These are phyloP conservation scores for Halcyon chelicuti DNA, from an alignment of 2,797 vertebrate species.

Conservation along the genomic window DNA sequence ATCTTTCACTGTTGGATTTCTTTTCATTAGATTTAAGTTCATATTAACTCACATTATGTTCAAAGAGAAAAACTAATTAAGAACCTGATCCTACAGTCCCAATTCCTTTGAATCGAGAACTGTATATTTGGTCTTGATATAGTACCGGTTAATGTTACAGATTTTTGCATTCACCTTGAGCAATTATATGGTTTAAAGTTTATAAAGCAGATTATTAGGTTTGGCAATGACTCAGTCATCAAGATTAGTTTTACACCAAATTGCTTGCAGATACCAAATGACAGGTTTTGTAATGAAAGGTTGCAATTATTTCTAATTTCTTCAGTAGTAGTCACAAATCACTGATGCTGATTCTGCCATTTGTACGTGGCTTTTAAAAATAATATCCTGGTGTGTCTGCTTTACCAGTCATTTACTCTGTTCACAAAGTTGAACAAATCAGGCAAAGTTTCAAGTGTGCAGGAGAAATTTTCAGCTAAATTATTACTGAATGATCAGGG, in stretches of 20 bases:
- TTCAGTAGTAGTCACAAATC: conserved; percentile 39
- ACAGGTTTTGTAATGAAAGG: conserved; percentile 58
- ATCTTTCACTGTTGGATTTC: neutral
- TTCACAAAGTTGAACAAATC: conserved; percentile 10
- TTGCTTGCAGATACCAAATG: conserved; percentile 65
- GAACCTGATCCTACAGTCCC: neutral
- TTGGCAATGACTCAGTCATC: conserved; percentile 48
- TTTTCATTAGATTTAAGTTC: neutral
- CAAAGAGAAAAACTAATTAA: neutral
- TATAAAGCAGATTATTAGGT: conserved; percentile 39
- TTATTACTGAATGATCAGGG: neutral
- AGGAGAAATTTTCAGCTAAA: neutral
- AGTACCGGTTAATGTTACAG: neutral
- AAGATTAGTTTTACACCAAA: conserved; percentile 60
- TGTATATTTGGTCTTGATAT: neutral
- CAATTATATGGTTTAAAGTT: conserved; percentile 46
- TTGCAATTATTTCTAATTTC: conserved; percentile 70
- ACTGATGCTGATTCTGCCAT: conserved; percentile 33
- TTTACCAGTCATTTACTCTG: neutral
- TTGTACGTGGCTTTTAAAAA: conserved; percentile 7
- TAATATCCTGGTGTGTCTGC: conserved; percentile 8
- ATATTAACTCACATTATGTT: neutral
- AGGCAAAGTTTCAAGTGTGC: neutral
- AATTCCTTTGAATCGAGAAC: neutral
- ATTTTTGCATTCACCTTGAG: conserved; percentile 40